phyloP scores from a whole-genome alignment of 2,888 invertebrate genomes.

The Campopleginae sp. region DNA sequence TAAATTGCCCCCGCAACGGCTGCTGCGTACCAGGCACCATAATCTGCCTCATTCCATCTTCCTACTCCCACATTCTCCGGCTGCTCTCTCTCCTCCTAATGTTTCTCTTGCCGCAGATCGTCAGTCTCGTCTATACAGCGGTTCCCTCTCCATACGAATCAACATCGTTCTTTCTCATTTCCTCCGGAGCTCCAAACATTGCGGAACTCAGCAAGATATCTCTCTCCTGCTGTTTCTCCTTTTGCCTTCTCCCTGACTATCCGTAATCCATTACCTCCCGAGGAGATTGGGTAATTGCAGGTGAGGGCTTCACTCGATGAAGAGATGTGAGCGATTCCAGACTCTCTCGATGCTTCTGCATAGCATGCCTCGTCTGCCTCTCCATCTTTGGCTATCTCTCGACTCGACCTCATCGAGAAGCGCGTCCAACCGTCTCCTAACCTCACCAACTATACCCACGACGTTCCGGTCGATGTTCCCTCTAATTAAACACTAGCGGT shows the following conservation, averaged over 20 bases:
- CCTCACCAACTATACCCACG: slow-evolving; percentile 55
- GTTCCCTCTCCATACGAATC: slow-evolving; percentile 56
- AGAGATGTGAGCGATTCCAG: slow-evolving; percentile 76
- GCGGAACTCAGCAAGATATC: slow-evolving; percentile 43
- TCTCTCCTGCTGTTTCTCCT: slow-evolving; percentile 41
- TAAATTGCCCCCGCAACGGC: slow-evolving; percentile 81
- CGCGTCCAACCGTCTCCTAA: slow-evolving; percentile 64
- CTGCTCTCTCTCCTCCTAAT: slow-evolving; percentile 32
- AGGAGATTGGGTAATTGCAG: slow-evolving; percentile 82
- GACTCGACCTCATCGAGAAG: slow-evolving; percentile 60
- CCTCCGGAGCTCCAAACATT: slow-evolving; percentile 39
- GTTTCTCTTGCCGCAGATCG: slow-evolving; percentile 37
- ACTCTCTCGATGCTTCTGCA: slow-evolving; percentile 49
- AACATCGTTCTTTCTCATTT: slow-evolving; percentile 43
- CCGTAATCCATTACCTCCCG: slow-evolving; percentile 81
- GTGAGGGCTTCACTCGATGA: slow-evolving; percentile 77
- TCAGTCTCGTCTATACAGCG: slow-evolving; percentile 53
- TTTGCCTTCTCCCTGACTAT: slow-evolving; percentile 66
- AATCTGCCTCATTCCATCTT: slow-evolving; percentile 41
- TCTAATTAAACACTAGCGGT: slow-evolving; percentile 82
- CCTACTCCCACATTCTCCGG: slow-evolving; percentile 22
- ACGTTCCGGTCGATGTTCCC: slow-evolving; percentile 77
- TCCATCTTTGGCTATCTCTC: slow-evolving; percentile 46
- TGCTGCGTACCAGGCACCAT: slow-evolving; percentile 69
- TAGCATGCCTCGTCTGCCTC: slow-evolving; percentile 48